These are phyloP conservation scores for Acronicta alni DNA, from an alignment of 2,888 invertebrate species.

Conservation along the genomic window DNA sequence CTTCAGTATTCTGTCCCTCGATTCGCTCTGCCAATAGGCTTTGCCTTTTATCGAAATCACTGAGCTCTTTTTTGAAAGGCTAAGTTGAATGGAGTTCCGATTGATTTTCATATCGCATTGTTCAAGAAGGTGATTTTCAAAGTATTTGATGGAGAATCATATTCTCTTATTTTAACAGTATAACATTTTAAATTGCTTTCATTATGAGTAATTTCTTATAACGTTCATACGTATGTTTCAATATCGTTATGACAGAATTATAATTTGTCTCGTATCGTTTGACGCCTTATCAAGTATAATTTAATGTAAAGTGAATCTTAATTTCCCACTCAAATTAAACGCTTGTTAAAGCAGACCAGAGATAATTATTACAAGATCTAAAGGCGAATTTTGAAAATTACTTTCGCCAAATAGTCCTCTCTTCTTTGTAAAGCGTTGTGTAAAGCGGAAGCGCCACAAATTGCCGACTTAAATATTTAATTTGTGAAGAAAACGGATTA, in stretches of 20 bases:
- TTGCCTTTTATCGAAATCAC: conserved; percentile 80
- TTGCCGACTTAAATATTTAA: conserved; percentile 84
- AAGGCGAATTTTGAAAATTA: conserved; percentile 84
- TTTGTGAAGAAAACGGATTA: conserved; percentile 83
- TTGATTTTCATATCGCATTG: conserved; percentile 55
- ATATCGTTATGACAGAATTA: conserved; percentile 56
- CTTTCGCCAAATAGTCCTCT: conserved; percentile 78
- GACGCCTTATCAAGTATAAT: conserved; percentile 69
- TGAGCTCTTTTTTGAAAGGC: conserved; percentile 66
- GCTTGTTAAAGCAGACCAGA: conserved; percentile 82
- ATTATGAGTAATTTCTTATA: conserved; percentile 29
- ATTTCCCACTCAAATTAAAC: conserved; percentile 81
- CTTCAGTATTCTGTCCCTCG: conserved; percentile 79
- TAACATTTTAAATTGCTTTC: conserved; percentile 12
- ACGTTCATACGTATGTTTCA: conserved; percentile 33
- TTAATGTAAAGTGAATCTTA: conserved; percentile 73
- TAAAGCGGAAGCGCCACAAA: conserved; percentile 82
- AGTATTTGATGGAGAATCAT: conserved; percentile 5
- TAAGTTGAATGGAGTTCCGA: conserved; percentile 54
- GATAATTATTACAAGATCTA: conserved; percentile 85
- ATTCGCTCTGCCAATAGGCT: conserved; percentile 80
- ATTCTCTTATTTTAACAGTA: conserved; percentile 6
- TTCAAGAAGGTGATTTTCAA: conserved; percentile 28
- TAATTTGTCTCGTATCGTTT: conserved; percentile 66
- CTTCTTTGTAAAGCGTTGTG: conserved; percentile 76